Conservation (phyloP, 2,888 invertebrate species). For the Plebejus melissa region DNA sequence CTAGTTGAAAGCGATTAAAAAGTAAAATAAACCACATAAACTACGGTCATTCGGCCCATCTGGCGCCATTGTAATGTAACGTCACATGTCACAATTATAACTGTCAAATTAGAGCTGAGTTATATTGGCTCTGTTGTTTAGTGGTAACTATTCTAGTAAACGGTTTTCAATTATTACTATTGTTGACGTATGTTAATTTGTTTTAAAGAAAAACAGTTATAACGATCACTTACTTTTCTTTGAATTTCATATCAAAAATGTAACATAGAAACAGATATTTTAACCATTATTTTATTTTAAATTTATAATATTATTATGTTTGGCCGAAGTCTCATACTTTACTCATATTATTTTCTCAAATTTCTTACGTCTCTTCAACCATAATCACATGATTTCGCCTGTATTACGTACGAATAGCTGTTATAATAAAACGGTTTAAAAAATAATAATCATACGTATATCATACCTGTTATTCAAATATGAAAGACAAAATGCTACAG, state of each 20-base stretch:
- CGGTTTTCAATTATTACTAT: neutral
- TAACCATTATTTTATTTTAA: too few species aligned
- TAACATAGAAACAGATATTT: too few species aligned
- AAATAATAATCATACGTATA: neutral
- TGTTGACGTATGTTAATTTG: neutral
- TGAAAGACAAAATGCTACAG: neutral
- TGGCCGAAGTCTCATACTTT: too few species aligned
- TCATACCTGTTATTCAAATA: neutral
- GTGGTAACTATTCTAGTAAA: neutral
- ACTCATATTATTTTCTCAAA: too few species aligned
- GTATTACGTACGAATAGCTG: neutral
- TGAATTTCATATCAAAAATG: too few species aligned
- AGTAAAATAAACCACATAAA: neutral
- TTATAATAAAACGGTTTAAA: neutral
- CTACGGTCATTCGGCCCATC: constrained; percentile 1
- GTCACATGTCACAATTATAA: neutral
- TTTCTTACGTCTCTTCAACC: neutral
- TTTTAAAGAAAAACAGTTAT: neutral
- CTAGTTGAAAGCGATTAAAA: neutral
- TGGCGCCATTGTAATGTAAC: neutral
- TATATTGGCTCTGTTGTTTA: neutral
- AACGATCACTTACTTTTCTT: too few species aligned
- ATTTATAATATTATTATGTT: too few species aligned
- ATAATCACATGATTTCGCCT: neutral
- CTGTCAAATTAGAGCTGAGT: constrained; percentile 6